Conservation (phyloP, 2,113 vertebrate genomes). For the Sylvilagus bachmani region DNA sequence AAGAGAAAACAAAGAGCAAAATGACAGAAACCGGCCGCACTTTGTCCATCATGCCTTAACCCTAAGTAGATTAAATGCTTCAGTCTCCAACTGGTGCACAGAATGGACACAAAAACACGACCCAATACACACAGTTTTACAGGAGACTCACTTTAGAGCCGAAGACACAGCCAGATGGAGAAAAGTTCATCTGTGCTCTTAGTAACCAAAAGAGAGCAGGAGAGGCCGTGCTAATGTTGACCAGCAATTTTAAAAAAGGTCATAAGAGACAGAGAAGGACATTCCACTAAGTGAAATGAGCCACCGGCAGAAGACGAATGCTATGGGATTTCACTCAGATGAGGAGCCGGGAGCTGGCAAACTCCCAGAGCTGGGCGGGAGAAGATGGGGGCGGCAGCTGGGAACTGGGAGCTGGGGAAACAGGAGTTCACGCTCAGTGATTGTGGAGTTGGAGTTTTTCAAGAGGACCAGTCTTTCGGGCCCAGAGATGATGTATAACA, state of each 20-base stretch:
- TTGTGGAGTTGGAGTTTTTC: not conserved
- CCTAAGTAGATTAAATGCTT: not conserved
- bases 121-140: not conserved
- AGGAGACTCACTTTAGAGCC: not conserved
- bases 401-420: not conserved
- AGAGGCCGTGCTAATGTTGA: not conserved
- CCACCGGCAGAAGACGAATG: not conserved
- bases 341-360: not conserved
- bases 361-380: not conserved
- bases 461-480: not conserved
- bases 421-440: not conserved
- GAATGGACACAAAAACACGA: not conserved
- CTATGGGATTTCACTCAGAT: not conserved
- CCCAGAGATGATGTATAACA: not conserved
- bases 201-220: not conserved
- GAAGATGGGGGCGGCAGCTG: not conserved
- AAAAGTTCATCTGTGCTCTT: not conserved
- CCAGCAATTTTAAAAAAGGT: not conserved
- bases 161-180: not conserved
- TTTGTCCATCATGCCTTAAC: not conserved
- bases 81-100: not conserved
- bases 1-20: not conserved
- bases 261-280: not conserved
- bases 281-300: slow-evolving; percentile 12
- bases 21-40: not conserved